Evolutionary conservation across 2,113 vertebrate genomes (phyloP), one percentile per base, ranked within the genome.

Genomic region (human): DNA sequence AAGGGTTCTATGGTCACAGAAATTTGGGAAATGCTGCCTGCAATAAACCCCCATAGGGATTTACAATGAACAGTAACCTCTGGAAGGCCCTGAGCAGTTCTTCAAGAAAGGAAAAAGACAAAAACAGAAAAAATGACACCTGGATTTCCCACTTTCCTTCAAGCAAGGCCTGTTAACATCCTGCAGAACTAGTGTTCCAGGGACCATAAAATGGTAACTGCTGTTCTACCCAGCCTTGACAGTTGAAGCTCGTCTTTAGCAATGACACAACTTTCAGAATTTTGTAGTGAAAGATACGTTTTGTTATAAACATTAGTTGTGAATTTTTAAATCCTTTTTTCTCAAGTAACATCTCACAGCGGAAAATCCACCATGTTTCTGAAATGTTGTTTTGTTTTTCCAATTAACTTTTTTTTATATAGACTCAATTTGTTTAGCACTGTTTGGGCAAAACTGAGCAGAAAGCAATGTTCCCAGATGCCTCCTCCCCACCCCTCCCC

Each of bases 351-450:
- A 30, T 52, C 22, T 55, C 57, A 48, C 45, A 75, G 45, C 90
- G 45, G 68, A n/a, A 93, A 90, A 70, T 52, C 22, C 45, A 88
- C 76, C 72, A 75, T 30, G 13, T 90, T 83, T 78, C 57, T 91
- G 75, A 86, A 68, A 70, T 18, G 59, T 68, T 18, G 59, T 68
- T 89, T 93, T 93, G 57, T 61, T 96, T 96, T 86, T 52, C 55
- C 57, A 57, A 40, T 38, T 61, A 70, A 30, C 2, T 80, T 84
- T 40, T 79, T 87, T 73, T 57, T 13, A 84, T 14, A 35, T 40
- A 40, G 50, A 43, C 14, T 84, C 59, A 61, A 43, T 84, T 93
- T 96, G 70, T 68, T 72, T 23, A 85, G 55, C n/a, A 7, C 73
- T 16, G 14, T 79, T 88, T 35, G 10, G 30, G 35, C 20, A 79